Evolutionary conservation across 2,797 vertebrate species (phyloP), one percentile per base, ranked within the genome.

Genomic region (Rhyacichthys aspro): DNA sequence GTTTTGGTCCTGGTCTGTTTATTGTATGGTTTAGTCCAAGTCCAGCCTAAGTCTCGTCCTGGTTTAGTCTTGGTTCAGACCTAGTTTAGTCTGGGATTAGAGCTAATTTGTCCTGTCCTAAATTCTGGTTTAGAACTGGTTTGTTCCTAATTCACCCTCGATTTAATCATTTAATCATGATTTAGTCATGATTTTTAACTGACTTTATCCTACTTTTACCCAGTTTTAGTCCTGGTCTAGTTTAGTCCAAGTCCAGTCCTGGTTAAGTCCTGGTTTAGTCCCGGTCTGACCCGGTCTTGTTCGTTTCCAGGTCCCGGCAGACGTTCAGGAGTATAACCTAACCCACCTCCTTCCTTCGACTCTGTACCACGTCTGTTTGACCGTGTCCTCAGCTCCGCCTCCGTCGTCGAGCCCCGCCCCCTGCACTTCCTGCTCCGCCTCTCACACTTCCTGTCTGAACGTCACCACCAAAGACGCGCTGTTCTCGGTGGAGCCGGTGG

Each of bases 291-390:
- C 16, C 18, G 49, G 17, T 38, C 15, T 38, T 37, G 16, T 52
- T 50, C 55, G 17, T 32, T 6, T 44, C 17, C 73, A 89, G 88
- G 93, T 95, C 8, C 93, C 93, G 0, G 91, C 91, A 0, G 93
- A 93, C 1, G 91, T 94, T 55, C 92, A 92, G 78, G 93, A 95
- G 81, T 94, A 94, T 44, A 94, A 94, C 42, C 89, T 94, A 37
- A 94, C 93, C 0, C 94, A 93, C 82, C 91, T 94, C 19, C 85
- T 93, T 52, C 94, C 93, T 9, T 88, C 91, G 28, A 94, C 93
- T 0, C 86, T 89, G 65, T 94, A 94, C 69, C 90, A 89, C 19
- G 90, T 94, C 66, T 94, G 93, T 71, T 89, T 94, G 50, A 93
- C 91, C 8, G 85, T 94, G 58, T 89, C 87, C 9, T 85, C 88